phyloP scores from a whole-genome alignment of 2,113 vertebrate genomes.

The Python bivittatus region DNA sequence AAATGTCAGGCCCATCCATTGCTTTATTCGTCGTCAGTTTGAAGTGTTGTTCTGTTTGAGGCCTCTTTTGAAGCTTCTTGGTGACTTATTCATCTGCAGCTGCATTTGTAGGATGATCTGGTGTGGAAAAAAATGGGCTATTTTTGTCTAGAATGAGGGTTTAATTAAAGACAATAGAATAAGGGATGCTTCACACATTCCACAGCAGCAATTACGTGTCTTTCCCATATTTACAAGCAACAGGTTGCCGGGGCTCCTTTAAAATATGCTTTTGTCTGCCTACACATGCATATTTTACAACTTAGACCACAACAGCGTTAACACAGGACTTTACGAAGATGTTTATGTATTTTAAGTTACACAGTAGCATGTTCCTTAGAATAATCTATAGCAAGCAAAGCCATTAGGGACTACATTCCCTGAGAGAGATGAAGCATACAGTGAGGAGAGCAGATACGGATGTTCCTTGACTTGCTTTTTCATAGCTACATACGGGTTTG shows the following conservation, averaged over 20 bases:
- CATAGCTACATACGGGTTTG: background rate
- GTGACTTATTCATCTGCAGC: background rate
- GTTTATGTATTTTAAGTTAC: background rate
- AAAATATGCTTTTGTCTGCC: background rate
- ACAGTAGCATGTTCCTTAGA: background rate
- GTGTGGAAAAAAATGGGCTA: background rate
- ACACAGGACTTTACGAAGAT: background rate
- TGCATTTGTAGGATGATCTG: background rate
- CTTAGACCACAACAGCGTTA: background rate
- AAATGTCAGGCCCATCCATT: background rate
- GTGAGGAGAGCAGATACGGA: background rate
- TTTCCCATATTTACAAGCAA: background rate
- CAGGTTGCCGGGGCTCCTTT: background rate
- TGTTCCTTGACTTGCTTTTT: background rate
- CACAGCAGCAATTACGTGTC: background rate
- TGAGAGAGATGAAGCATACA: background rate
- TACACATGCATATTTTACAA: background rate
- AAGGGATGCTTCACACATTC: background rate
- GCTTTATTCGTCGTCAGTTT: background rate
- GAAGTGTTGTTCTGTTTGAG: background rate
- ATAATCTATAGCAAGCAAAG: background rate
- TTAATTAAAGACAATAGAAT: background rate
- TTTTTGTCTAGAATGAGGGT: background rate
- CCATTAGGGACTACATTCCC: background rate
- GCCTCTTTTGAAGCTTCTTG: background rate